These are phyloP conservation scores for Griposia aprilina DNA, from an alignment of 2,888 invertebrate species.

Conservation along the genomic window DNA sequence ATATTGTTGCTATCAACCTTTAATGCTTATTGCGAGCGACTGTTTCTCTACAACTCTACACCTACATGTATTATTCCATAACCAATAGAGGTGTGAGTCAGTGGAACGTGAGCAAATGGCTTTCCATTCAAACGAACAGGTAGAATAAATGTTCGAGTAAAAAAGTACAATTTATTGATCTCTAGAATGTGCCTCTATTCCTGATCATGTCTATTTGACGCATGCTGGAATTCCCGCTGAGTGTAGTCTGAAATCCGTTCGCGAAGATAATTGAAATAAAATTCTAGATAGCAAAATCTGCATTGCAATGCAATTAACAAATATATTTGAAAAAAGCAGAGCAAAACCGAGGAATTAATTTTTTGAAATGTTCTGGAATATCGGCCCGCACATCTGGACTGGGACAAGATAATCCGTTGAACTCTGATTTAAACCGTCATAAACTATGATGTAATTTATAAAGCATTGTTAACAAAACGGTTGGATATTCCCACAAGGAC, in stretches of 20 bases:
- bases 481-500: conserved; percentile 65
- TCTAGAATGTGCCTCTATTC: neutral
- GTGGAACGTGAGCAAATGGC: conserved; percentile 60
- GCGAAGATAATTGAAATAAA: too few species aligned
- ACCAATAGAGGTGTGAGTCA: conserved; percentile 63
- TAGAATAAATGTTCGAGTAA: conserved; percentile 37
- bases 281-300: neutral
- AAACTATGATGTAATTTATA: conserved; percentile 57
- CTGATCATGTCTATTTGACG: neutral
- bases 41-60: conserved; percentile 54
- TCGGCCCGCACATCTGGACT: conserved; percentile 28
- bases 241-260: neutral
- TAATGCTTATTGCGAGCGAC: conserved; percentile 45
- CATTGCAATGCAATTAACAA: neutral
- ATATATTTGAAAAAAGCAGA: neutral
- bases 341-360: neutral
- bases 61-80: conserved; percentile 59
- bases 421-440: conserved; percentile 40
- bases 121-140: conserved; percentile 59
- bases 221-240: conserved; percentile 1
- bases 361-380: conserved; percentile 1
- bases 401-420: conserved; percentile 22
- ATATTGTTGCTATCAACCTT: conserved; percentile 45
- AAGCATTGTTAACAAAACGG: conserved; percentile 50
- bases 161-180: conserved; percentile 22